Percentiles rank a stretch among this genome's conserved stretches.
phyloP scores from a whole-genome alignment of 2,888 invertebrate species.

The Parnassius smintheus region DNA sequence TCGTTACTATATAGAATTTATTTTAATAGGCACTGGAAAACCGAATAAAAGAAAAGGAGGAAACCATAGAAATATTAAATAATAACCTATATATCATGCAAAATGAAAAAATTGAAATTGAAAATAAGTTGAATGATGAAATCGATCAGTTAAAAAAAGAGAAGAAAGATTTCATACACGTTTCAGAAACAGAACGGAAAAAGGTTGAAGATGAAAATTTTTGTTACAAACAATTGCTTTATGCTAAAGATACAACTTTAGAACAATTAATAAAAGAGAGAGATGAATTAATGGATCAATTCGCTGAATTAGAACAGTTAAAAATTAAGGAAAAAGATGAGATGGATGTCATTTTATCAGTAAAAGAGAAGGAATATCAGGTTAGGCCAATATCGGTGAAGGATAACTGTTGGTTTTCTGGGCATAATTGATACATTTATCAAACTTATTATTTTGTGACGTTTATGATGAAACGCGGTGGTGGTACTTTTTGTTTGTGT shows the following conservation, averaged over 20 bases:
- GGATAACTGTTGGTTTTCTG: constrained; percentile 32
- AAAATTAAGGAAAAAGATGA: constrained; percentile 55
- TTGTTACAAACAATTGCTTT: neutral
- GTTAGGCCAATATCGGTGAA: constrained; percentile 54
- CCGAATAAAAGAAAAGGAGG: constrained; percentile 45
- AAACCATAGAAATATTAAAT: constrained; percentile 39
- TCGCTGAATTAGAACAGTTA: constrained; percentile 45
- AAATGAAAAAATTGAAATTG: constrained; percentile 42
- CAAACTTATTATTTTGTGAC: no score
- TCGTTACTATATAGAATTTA: constrained; percentile 24
- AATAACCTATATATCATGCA: constrained; percentile 31
- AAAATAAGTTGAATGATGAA: constrained; percentile 44
- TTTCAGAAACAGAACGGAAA: constrained; percentile 51
- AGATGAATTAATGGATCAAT: constrained; percentile 44
- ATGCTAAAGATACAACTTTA: constrained; percentile 10
- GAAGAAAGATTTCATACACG: constrained; percentile 39
- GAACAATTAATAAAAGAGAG: constrained; percentile 30
- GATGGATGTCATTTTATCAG: constrained; percentile 40
- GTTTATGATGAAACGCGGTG: neutral
- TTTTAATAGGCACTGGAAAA: constrained; percentile 57
- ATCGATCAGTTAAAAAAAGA: constrained; percentile 44
- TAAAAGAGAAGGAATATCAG: constrained; percentile 59
- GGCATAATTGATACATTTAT: neutral
- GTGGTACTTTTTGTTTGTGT: neutral
- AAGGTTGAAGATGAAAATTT: constrained; percentile 40